A percentile compares a stretch with the other conserved stretches of the same genome.
These are phyloP conservation scores for Galerucella nymphaeae DNA, from an alignment of 2,888 invertebrate species.

Conservation along the genomic window DNA sequence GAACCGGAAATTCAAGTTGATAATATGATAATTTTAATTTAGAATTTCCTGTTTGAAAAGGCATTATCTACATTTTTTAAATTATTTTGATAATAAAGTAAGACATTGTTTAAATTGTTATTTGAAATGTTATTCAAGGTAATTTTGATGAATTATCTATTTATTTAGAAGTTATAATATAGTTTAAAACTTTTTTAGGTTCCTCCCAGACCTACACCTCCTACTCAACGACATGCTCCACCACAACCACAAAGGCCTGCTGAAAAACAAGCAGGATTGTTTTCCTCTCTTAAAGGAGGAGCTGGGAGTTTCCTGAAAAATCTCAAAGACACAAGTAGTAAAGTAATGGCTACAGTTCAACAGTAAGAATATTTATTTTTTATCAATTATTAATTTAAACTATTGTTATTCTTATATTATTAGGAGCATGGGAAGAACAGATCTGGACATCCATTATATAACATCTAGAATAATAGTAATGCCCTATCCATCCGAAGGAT, in stretches of 20 bases:
- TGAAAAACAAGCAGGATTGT: conserved; percentile 69
- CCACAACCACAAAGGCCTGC: conserved; percentile 56
- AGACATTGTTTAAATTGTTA: neutral
- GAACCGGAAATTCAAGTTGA: neutral
- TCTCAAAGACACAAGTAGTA: conserved; percentile 93
- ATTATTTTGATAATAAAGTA: neutral
- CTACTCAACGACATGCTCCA: conserved; percentile 56
- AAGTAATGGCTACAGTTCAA: conserved; percentile 97
- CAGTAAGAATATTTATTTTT: conserved; percentile 69
- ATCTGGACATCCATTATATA: conserved; percentile 92
- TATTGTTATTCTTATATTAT: conserved; percentile 50
- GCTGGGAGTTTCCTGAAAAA: conserved; percentile 94
- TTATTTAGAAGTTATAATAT: no score
- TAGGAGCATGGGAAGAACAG: conserved; percentile 85
- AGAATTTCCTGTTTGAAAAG: neutral
- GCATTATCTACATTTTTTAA: neutral
- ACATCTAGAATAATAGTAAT: conserved; percentile 92
- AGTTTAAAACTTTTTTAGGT: conserved; percentile 35
- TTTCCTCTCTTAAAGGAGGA: conserved; percentile 90
- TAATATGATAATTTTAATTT: neutral
- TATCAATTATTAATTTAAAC: neutral
- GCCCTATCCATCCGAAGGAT: conserved; percentile 94
- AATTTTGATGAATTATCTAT: neutral
- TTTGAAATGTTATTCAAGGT: neutral
- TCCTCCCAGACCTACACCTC: conserved; percentile 49